Evolutionary conservation across 2,888 invertebrate genomes (phyloP).

Genomic region (Drosophila longiperda): DNA sequence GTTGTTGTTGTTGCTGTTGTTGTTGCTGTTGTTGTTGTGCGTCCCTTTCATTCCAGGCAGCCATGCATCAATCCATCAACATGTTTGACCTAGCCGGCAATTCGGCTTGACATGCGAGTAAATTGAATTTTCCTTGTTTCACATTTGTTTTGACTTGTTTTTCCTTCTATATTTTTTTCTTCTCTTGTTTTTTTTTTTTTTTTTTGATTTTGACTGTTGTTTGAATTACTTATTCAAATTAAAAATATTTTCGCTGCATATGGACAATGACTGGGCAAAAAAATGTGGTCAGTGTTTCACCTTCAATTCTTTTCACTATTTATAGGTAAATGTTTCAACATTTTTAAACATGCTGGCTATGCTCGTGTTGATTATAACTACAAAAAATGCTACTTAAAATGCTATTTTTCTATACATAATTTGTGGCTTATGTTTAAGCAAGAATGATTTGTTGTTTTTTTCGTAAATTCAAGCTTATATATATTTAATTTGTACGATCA

Average conservation of each 20-base stretch:
- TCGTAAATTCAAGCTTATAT: not conserved
- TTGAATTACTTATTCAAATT: constrained; percentile 80
- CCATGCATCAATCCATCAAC: constrained; percentile 72
- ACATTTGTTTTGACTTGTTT: constrained; percentile 75
- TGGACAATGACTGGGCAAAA: constrained; percentile 59
- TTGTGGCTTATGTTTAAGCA: constrained; percentile 30
- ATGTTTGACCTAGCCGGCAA: constrained; percentile 81
- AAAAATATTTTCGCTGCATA: constrained; percentile 68
- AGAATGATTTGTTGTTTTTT: constrained; percentile 3
- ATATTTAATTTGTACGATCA: constrained; percentile 8
- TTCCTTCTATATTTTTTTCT: constrained; percentile 39
- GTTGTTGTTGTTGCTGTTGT: constrained; percentile 26
- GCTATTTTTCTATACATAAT: constrained; percentile 14
- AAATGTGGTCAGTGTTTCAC: constrained; percentile 38
- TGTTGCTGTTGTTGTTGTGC: constrained; percentile 34
- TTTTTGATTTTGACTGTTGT: constrained; percentile 70
- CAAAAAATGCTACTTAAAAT: constrained; percentile 5
- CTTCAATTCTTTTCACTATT: constrained; percentile 44
- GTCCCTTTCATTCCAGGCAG: constrained; percentile 54
- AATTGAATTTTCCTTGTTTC: constrained; percentile 82
- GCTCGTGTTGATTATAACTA: constrained; percentile 36
- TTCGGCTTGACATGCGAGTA: constrained; percentile 81
- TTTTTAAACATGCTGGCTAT: constrained; percentile 31
- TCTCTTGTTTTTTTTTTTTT: constrained; percentile 11
- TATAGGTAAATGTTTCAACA: constrained; percentile 30